These are phyloP conservation scores for Mohoua ochrocephala DNA, from an alignment of 2,113 vertebrate species.

Conservation along the genomic window DNA sequence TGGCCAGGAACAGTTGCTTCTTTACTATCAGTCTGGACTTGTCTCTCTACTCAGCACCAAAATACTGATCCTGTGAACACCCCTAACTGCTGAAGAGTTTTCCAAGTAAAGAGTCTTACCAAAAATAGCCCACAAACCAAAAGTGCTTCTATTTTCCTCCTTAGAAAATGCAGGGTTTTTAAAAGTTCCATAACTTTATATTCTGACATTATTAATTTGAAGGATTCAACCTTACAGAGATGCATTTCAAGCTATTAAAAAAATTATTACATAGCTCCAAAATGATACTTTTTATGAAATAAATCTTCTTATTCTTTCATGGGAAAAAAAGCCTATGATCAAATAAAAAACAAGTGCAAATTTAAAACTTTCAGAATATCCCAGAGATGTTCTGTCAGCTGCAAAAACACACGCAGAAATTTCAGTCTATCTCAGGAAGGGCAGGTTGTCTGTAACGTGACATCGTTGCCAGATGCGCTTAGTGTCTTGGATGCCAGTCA, in stretches of 20 bases:
- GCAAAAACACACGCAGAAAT: not conserved
- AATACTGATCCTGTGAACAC: not conserved
- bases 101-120: not conserved
- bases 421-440: not conserved
- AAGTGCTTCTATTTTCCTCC: not conserved
- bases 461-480: not conserved
- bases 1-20: not conserved
- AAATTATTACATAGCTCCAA: not conserved
- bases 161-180: not conserved
- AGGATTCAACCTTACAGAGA: not conserved
- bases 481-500: not conserved
- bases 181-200: not conserved
- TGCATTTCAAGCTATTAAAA: not conserved
- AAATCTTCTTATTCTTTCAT: not conserved
- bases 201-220: not conserved
- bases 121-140: not conserved
- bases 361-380: not conserved
- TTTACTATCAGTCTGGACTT: not conserved
- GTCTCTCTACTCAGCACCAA: not conserved
- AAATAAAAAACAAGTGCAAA: not conserved
- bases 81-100: not conserved
- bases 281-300: not conserved
- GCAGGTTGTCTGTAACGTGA: not conserved
- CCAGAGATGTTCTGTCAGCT: not conserved
- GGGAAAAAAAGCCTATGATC: not conserved